These are phyloP conservation scores for Dermolepida albohirtum DNA, from an alignment of 2,888 invertebrate species.

Conservation along the genomic window DNA sequence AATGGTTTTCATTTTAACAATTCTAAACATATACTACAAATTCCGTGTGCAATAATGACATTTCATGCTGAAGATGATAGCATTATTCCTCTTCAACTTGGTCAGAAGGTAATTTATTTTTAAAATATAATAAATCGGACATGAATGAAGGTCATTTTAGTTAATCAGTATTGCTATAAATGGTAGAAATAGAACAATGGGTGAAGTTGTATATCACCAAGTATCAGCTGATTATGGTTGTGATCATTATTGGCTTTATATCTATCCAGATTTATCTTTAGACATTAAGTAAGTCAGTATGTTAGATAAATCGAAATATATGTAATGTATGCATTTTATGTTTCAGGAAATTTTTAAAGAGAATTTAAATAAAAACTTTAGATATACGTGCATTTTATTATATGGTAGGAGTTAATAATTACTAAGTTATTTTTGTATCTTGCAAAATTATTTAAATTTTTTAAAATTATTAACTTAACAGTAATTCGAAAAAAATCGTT, in stretches of 20 bases:
- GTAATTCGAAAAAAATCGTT: too few species aligned
- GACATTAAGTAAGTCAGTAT: conserved; percentile 55
- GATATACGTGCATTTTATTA: too few species aligned
- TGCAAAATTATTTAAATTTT: too few species aligned
- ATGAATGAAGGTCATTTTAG: conserved; percentile 45
- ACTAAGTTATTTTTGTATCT: too few species aligned
- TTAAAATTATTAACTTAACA: too few species aligned
- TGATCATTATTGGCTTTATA: conserved; percentile 54
- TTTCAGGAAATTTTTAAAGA: conserved; percentile 18
- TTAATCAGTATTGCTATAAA: conserved; percentile 49
- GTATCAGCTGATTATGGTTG: conserved; percentile 52
- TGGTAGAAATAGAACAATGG: conserved; percentile 49
- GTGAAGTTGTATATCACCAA: conserved; percentile 53
- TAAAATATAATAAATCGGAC: neutral
- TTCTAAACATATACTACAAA: conserved; percentile 53
- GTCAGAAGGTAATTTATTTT: conserved; percentile 52
- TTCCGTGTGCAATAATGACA: conserved; percentile 60
- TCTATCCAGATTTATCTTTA: conserved; percentile 54
- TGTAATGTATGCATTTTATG: neutral
- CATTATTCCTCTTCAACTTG: conserved; percentile 56
- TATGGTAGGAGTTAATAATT: too few species aligned
- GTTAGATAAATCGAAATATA: neutral
- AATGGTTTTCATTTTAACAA: conserved; percentile 59
- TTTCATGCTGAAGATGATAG: conserved; percentile 60
- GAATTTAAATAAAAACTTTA: neutral